Base-by-base conservation (phyloP, 2,113 vertebrate genomes). In the Eulacestoma nigropectus region DNA sequence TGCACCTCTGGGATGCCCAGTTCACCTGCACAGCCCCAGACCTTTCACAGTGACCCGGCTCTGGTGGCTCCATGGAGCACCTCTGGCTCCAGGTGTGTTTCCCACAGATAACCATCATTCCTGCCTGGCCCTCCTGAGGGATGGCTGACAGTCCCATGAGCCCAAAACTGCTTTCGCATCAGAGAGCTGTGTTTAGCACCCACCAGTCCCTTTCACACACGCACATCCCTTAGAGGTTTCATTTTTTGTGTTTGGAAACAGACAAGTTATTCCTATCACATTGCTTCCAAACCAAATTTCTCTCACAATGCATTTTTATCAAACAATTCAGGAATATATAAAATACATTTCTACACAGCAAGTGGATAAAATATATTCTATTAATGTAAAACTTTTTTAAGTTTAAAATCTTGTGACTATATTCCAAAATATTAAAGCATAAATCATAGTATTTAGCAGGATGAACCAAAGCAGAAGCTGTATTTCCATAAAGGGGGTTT, bases 371-470 rank as follows among this genome's bases (percentile, higher is more conserved):
- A 84, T 46, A 35, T 22, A 79, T 89, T 94, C 93, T 92, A 93
- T 90, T 89, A 86, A 97, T 76, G 84, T 62, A 95, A 97, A 97
- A 91, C 27, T 89, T 68, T 74, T 97, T 95, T 78, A 96, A 93
- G 91, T 75, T 78, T n/a, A 93, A 96, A 97, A 95, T 94, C 81
- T 90, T 79, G n/a, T 87, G 80, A 95, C 84, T 93, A 4, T 89
- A 96, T 96, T 97, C 47, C 44, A 87, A 95, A 83, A 95, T 95
- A 97, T 94, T 96, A 95, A 97, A 96, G 96, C 93, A 97, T 95
- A 98, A 96, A 97, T 96, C 92, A 93, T 23, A 95, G 93, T 75
- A 97, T 92, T 96, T 94, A 95, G 91, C 64, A 96, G 91, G 94
- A 96, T 96, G 97, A 97, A 96, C 68, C 47, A 87, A 95, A 97